These are phyloP conservation scores for Dolichallabes microphthalmus DNA, from an alignment of 2,113 vertebrate species.

Conservation along the genomic window DNA sequence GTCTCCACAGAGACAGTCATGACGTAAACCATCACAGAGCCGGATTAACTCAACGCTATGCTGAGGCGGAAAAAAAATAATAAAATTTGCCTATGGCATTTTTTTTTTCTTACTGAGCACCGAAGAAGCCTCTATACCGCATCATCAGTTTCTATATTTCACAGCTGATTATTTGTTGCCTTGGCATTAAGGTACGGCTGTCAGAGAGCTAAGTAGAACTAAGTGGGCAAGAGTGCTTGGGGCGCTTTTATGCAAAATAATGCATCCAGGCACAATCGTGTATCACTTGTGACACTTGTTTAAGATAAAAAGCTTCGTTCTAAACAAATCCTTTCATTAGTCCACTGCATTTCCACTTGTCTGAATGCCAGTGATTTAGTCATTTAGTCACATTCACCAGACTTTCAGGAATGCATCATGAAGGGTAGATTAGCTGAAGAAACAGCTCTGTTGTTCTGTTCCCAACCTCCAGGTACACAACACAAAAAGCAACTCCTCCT, in stretches of 20 bases:
- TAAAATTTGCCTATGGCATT: slow-evolving; percentile 31
- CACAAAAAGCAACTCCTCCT: slow-evolving; percentile 8
- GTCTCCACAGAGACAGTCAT: slow-evolving; percentile 31
- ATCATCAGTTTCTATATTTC: slow-evolving; percentile 42
- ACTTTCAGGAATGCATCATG: slow-evolving; percentile 16
- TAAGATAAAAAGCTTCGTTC: slow-evolving; percentile 33
- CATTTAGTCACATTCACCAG: not conserved
- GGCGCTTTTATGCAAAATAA: slow-evolving; percentile 37
- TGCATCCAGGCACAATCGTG: slow-evolving; percentile 28
- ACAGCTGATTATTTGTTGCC: slow-evolving; percentile 43
- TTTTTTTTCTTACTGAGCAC: not conserved
- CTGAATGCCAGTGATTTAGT: slow-evolving; percentile 24
- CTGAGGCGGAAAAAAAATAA: slow-evolving; percentile 14
- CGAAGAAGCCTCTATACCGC: slow-evolving; percentile 27
- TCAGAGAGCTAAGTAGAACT: slow-evolving; percentile 35
- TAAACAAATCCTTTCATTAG: slow-evolving; percentile 40
- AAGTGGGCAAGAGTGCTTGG: slow-evolving; percentile 22
- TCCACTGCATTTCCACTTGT: slow-evolving; percentile 14
- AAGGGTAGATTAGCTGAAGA: not conserved
- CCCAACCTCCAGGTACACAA: slow-evolving; percentile 14
- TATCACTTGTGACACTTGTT: slow-evolving; percentile 40
- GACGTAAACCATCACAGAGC: slow-evolving; percentile 24
- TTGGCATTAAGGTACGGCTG: slow-evolving; percentile 34
- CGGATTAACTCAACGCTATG: slow-evolving; percentile 26
- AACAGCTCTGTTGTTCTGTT: slow-evolving; percentile 7